A percentile compares a stretch with the other conserved stretches of the same genome.
Evolutionary conservation across 2,888 invertebrate genomes (phyloP).

Genomic region (Nebria salina): DNA sequence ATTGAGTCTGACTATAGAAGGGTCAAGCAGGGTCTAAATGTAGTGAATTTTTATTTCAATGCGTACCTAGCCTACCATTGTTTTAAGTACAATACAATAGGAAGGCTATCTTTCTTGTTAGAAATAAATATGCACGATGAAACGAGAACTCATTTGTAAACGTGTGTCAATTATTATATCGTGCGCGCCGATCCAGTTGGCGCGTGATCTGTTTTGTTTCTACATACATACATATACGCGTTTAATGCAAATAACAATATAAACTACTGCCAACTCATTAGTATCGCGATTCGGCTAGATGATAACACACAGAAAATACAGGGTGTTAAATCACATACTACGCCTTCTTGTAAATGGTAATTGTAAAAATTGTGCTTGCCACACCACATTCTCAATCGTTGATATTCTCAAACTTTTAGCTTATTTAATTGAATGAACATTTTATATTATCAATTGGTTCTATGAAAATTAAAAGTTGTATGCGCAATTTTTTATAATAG

Average conservation of each 20-base stretch:
- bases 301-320: constrained; percentile 13
- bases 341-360: constrained; percentile 1
- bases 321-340: constrained; percentile 14
- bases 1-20: no score
- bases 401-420: no score
- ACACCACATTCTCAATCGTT: no score
- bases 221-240: not conserved
- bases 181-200: constrained; percentile 4
- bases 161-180: constrained; percentile 18
- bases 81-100: not conserved
- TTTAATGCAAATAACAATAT: not conserved
- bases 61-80: no score
- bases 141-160: constrained; percentile 12
- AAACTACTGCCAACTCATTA: constrained; percentile 14
- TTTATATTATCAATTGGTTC: no score
- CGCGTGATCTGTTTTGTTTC: constrained; percentile 11
- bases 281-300: not conserved
- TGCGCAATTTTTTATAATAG: no score
- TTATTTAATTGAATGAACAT: no score
- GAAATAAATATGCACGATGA: not conserved
- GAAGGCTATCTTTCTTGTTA: not conserved
- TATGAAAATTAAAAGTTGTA: no score
- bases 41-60: no score
- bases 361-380: not conserved
- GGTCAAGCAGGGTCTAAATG: no score